Evolutionary conservation across 2,888 invertebrate genomes (phyloP).

Genomic region (Empis livida): DNA sequence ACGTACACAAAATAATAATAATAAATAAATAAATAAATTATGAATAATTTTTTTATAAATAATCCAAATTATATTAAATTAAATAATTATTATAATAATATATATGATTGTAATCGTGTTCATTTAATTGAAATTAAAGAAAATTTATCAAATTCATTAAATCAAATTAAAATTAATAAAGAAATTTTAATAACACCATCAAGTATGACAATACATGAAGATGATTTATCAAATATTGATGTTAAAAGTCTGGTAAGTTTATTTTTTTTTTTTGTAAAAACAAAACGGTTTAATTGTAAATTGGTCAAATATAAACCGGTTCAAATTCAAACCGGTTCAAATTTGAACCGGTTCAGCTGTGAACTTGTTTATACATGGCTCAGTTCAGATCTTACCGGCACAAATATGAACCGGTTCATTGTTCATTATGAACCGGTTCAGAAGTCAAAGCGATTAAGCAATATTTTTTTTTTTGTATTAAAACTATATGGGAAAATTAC

Average conservation of each 20-base stretch:
- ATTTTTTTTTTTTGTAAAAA: conserved; percentile 3
- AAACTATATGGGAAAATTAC: too few relatives aligned
- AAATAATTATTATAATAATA: background rate
- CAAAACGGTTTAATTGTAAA: too few relatives aligned
- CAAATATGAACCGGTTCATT: too few relatives aligned
- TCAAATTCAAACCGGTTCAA: too few relatives aligned
- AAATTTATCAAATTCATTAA: background rate
- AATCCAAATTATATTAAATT: background rate
- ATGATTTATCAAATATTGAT: conserved; percentile 47
- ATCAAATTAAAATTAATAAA: background rate
- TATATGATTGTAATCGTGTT: background rate
- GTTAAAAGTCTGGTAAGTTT: conserved; percentile 50
- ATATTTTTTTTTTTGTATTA: too few relatives aligned
- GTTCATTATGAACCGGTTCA: too few relatives aligned
- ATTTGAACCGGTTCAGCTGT: too few relatives aligned
- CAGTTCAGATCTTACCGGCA: too few relatives aligned
- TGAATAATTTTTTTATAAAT: background rate
- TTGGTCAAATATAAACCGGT: too few relatives aligned
- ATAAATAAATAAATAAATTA: background rate
- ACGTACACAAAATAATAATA: background rate
- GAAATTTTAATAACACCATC: background rate
- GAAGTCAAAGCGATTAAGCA: too few relatives aligned
- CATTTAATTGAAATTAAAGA: background rate
- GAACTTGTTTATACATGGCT: too few relatives aligned
- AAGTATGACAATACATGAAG: conserved; percentile 19